phyloP scores from a whole-genome alignment of 2,888 invertebrate species.

The Zele albiditarsus region DNA sequence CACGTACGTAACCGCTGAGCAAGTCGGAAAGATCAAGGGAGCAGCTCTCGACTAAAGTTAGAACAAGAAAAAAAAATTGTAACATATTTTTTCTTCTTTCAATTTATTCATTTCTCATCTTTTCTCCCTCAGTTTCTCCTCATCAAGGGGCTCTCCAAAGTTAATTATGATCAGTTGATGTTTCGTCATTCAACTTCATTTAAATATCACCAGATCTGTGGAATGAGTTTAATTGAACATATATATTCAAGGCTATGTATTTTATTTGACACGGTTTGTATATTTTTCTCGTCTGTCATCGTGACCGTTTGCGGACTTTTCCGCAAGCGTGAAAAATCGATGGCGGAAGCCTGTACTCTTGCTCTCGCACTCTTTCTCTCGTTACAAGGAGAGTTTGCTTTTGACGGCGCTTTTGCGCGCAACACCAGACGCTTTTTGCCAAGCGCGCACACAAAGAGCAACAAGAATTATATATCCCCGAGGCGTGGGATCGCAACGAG shows the following conservation, averaged over 20 bases:
- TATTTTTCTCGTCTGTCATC: slow-evolving; percentile 13
- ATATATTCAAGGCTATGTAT: slow-evolving; percentile 4
- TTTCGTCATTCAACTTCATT: not conserved
- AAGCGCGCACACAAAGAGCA: slow-evolving; percentile 15
- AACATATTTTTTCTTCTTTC: slow-evolving; percentile 29
- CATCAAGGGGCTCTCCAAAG: not conserved
- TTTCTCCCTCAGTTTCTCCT: slow-evolving; percentile 20
- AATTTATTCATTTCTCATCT: slow-evolving; percentile 19
- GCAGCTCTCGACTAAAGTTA: slow-evolving; percentile 25
- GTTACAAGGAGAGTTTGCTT: slow-evolving; percentile 40
- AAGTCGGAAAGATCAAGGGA: slow-evolving; percentile 48
- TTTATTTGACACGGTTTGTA: not conserved
- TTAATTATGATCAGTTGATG: not conserved
- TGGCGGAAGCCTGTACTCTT: slow-evolving; percentile 41
- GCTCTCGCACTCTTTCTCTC: slow-evolving; percentile 24
- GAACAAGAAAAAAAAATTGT: slow-evolving; percentile 20
- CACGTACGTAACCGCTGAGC: slow-evolving; percentile 50
- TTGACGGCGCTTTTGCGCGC: slow-evolving; percentile 29
- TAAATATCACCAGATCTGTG: not conserved
- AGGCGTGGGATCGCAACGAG: slow-evolving; percentile 36
- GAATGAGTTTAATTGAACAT: not conserved
- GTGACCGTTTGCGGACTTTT: slow-evolving; percentile 18
- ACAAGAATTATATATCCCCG: slow-evolving; percentile 27
- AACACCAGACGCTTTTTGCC: slow-evolving; percentile 29
- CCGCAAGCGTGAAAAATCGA: slow-evolving; percentile 51